Base-by-base conservation (phyloP, 2,113 vertebrate species). In the Paraplagusia blochii region DNA sequence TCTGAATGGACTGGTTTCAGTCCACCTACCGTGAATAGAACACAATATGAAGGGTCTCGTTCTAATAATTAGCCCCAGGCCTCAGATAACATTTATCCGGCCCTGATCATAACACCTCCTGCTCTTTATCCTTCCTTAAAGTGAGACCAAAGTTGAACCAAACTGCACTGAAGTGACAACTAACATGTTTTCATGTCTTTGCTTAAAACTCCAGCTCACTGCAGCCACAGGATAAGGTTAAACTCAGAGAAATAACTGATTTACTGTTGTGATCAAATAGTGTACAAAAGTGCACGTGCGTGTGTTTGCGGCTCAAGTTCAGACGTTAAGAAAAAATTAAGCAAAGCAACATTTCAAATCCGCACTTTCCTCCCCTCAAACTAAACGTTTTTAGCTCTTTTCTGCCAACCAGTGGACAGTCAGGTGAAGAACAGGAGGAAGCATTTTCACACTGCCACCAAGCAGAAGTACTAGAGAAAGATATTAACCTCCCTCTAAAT, bases 401-500 rank as follows among this genome's bases (percentile, higher is more conserved):
- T 1, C 64, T 77, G 82, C 81, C 85, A 70, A 63, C 84, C 78
- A 58, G 75, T 79, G 88, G 16, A 36, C 17, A 61, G 7, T 44
- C 1, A 5, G 46, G n/a, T 39, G 46, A 38, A 59, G 3, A 35
- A 57, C 50, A 42, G 6, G n/a, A 16, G 9, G 38, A n/a, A 16
- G 36, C n/a, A n/a, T n/a, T n/a, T n/a, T n/a, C n/a, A n/a, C n/a
- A n/a, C n/a, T n/a, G n/a, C n/a, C n/a, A n/a, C n/a, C n/a, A n/a
- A n/a, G n/a, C n/a, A 29, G 22, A 29, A 29, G 3, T 29, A 29
- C 22, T 29, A n/a, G 22, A 29, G 3, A 2, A 29, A 29, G 22
- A 29, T 29, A 29, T 29, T 29, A 29, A 29, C 22, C 22, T 6
- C 22, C 22, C 22, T 4, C 2, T 6, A 2, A 29, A 29, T 29